Conservation (phyloP, 2,888 invertebrate species). For the Trypoxylon attenuatum region DNA sequence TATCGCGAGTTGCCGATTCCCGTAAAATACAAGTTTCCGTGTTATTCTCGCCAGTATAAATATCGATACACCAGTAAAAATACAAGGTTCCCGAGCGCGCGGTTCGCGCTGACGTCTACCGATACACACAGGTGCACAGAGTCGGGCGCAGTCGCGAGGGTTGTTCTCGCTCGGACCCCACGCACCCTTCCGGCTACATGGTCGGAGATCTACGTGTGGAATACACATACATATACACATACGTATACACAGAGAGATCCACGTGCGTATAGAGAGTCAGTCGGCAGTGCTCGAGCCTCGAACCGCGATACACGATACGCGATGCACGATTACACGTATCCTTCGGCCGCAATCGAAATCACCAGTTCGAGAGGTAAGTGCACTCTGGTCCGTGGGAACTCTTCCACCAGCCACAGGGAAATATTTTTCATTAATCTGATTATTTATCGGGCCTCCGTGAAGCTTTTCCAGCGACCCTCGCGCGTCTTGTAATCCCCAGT, state of each 20-base stretch:
- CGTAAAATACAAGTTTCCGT: not conserved
- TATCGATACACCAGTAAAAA: not conserved
- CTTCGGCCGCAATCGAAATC: not conserved
- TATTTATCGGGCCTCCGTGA: constrained; percentile 64
- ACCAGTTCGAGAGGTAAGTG: not conserved
- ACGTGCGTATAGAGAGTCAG: too few species aligned
- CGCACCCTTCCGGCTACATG: too few species aligned
- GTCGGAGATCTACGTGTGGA: too few species aligned
- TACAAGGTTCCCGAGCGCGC: not conserved
- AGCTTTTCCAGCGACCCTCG: constrained; percentile 42
- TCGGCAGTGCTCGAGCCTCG: too few species aligned
- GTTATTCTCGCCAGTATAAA: not conserved
- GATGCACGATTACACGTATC: not conserved
- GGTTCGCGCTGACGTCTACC: too few species aligned
- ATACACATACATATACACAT: too few species aligned
- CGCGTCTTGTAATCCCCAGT: constrained; percentile 53
- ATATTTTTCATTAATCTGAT: constrained; percentile 70
- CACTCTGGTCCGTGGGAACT: too few species aligned
- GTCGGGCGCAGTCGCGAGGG: too few species aligned
- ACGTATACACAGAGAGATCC: too few species aligned
- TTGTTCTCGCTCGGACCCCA: too few species aligned
- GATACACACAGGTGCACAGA: too few species aligned
- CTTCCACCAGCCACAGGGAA: constrained; percentile 37
- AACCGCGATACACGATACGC: too few species aligned
- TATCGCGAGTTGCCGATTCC: not conserved